phyloP scores from a whole-genome alignment of 2,888 invertebrate species.

The Lithophane socia region DNA sequence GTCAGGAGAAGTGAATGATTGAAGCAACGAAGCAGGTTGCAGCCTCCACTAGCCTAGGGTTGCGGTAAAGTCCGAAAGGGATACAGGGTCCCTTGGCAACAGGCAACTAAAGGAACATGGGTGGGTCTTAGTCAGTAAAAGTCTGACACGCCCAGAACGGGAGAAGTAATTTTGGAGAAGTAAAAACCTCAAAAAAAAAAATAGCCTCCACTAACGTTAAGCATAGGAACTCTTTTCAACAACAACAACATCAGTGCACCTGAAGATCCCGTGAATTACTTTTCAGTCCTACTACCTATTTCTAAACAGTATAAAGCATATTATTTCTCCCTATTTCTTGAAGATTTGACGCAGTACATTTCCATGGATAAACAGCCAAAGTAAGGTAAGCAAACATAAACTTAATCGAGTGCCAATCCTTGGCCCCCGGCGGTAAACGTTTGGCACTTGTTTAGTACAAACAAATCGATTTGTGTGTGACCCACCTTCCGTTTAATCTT shows the following conservation, averaged over 20 bases:
- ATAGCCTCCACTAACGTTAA: background rate
- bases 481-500: constrained; percentile 20
- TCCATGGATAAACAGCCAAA: constrained; percentile 8
- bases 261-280: background rate
- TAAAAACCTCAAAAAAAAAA: too few relatives aligned
- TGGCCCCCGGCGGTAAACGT: constrained; percentile 28
- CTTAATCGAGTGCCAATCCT: constrained; percentile 48
- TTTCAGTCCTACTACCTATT: too few relatives aligned
- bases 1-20: background rate
- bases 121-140: too few relatives aligned
- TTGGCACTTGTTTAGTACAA: constrained; percentile 38
- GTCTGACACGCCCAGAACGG: too few relatives aligned
- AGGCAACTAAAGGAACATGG: too few relatives aligned
- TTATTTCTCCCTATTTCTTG: background rate
- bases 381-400: constrained; percentile 36
- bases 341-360: constrained; percentile 17
- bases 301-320: background rate
- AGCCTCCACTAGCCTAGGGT: background rate
- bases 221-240: background rate
- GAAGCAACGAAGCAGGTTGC: background rate
- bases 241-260: too few relatives aligned
- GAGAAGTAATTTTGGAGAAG: too few relatives aligned
- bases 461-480: constrained; percentile 45
- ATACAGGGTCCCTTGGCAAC: too few relatives aligned
- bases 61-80: too few relatives aligned